Base-by-base conservation (phyloP, 2,113 vertebrate genomes). In the Aldabrachelys gigantea region DNA sequence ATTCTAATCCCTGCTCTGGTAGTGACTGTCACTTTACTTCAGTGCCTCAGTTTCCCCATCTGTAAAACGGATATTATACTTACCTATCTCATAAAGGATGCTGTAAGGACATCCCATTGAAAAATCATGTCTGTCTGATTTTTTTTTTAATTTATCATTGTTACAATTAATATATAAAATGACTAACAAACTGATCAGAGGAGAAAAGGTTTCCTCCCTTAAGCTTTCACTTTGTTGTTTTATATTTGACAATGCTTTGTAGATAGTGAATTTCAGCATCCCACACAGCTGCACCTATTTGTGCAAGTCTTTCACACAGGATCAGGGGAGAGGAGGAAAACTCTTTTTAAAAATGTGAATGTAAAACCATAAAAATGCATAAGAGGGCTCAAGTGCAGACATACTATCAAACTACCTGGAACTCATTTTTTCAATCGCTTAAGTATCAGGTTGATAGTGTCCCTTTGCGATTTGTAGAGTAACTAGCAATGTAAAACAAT, bases 61-160 rank as follows among this genome's bases (percentile, higher is more conserved):
- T 69, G 65, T 69, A 69, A 69, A 69, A 69, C 21, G 65, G 65
- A 69, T 35, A 38, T 69, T 35, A 69, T 69, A 69, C 17, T 35
- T n/a, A 35, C 16, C 14, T 69, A 22, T 35, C 65, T 69, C 35
- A 38, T 69, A 69, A n/a, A n/a, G 65, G 35, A 69, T 69, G 57
- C 12, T 62, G 31, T n/a, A 35, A n/a, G 65, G 65, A 31, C 44
- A 93, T 65, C 93, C 92, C 85, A 96, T 57, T 80, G 41, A 85
- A 92, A 96, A 85, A 31, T 35, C 17, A 76, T 24, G 7, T 69
- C 8, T 69, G 65, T 69, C 35, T 65, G 31, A 35, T n/a, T 69
- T 59, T 59, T 59, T 57, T 27, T 27, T 10, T 1, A 50, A 69
- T n/a, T 8, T 59, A 59, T 69, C 35, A 69, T 17, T 69, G 16